Percentiles rank a stretch among this genome's conserved stretches.
phyloP scores from a whole-genome alignment of 23 tunicate genomes.

The Oikopleura dioica region DNA sequence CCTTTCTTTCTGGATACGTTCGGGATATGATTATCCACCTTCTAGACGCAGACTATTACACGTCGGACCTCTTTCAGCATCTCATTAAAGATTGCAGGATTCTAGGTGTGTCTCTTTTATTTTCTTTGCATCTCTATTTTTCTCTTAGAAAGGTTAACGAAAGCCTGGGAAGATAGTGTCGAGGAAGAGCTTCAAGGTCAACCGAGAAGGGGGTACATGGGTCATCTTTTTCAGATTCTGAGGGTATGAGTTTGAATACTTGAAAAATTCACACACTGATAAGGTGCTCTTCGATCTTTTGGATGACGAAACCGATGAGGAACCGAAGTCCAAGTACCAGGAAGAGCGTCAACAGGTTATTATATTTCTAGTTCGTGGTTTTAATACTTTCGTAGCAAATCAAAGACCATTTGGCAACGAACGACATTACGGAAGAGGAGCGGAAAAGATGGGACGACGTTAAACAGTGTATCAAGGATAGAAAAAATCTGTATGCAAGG shows the following conservation, averaged over 20 bases:
- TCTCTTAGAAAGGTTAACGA: background rate
- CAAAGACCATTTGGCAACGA: background rate
- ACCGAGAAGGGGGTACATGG: background rate
- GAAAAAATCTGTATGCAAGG: background rate
- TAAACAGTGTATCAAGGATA: background rate
- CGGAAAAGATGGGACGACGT: background rate
- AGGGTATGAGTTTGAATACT: too few relatives aligned
- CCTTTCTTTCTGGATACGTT: background rate
- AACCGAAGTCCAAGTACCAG: too few relatives aligned
- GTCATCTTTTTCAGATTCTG: background rate
- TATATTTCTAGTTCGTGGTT: too few relatives aligned
- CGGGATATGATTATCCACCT: background rate
- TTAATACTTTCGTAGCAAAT: background rate
- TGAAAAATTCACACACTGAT: too few relatives aligned
- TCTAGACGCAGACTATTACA: background rate
- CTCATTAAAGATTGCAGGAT: background rate
- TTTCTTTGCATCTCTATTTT: too few relatives aligned
- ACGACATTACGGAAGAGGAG: background rate
- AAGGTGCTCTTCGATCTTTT: background rate
- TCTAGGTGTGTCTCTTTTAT: too few relatives aligned
- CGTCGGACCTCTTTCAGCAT: background rate
- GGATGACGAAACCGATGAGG: background rate
- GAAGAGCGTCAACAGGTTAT: too few relatives aligned
- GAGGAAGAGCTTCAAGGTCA: background rate
- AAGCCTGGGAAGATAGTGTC: background rate